Base-by-base conservation (phyloP, 2,113 vertebrate species). In the Bos indicus region DNA sequence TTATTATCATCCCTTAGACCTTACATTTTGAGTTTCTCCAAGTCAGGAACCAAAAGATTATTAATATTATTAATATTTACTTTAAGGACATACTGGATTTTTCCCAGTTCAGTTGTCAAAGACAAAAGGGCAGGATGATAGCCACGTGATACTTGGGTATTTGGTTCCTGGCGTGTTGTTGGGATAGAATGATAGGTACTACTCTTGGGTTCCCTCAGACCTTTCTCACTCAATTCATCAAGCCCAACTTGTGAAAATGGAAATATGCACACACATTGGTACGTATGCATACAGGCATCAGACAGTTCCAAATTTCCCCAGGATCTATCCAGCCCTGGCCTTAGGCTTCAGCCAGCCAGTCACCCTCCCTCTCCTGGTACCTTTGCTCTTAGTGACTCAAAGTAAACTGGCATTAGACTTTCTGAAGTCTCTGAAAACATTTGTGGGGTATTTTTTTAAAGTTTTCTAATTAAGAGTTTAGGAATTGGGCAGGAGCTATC, bases 401-500 rank as follows among this genome's bases (percentile, higher is more conserved):
- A 28, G 77, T 78, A 67, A 93, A 94, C 43, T 83, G 82, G 67
- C 91, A 90, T 85, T 13, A 88, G 86, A 51, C 78, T 86, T 83
- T 93, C 77, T 97, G 86, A 96, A 96, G 90, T 89, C 52, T 83
- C 91, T 91, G 33, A 95, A 95, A 95, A 86, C 56, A 89, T 96
- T 94, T 56, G 19, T 30, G 36, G 82, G 92, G 94, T 97, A 97
- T 97, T 90, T 97, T 90, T 95, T 96, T 94, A 81, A 91, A 94
- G 40, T 91, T 95, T 96, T 97, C 95, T 98, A 95, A 93, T 98
- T 98, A 98, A 81, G 60, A 95, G 96, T 12, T 97, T 96, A 95
- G 95, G 83, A 90, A n/a, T 92, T 97, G 97, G 98, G 98, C 97
- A 97, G 84, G 91, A 90, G 95, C 88, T 95, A 88, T 98, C 95